Percentiles rank a stretch among this genome's conserved stretches.
phyloP scores from a whole-genome alignment of 2,888 invertebrate species.

The Congeria kusceri region DNA sequence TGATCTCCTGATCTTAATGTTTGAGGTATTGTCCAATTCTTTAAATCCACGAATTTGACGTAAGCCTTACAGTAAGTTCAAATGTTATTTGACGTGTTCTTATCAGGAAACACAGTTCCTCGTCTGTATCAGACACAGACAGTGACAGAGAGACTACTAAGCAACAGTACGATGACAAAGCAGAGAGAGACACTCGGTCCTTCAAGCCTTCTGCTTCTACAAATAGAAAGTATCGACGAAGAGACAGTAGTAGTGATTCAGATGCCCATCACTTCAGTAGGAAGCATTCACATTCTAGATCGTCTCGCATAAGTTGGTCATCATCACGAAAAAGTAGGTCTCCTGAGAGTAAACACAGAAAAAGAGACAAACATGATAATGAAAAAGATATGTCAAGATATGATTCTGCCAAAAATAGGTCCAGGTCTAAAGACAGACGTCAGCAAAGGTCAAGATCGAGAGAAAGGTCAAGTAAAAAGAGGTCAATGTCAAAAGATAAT shows the following conservation, averaged over 20 bases:
- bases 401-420: constrained; percentile 21
- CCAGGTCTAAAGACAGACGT: constrained; percentile 15
- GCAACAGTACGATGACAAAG: background rate
- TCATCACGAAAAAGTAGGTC: constrained; percentile 41
- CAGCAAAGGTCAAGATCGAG: constrained; percentile 43
- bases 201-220: background rate
- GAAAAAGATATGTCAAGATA: constrained; percentile 54
- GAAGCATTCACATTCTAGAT: background rate
- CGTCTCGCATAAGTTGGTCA: background rate
- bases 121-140: background rate
- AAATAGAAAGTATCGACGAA: background rate
- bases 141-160: background rate
- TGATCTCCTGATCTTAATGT: too few species aligned
- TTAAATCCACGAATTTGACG: too few species aligned
- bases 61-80: too few species aligned
- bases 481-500: constrained; percentile 41
- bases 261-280: background rate
- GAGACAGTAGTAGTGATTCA: background rate
- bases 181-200: background rate
- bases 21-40: too few species aligned
- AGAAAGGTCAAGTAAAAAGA: constrained; percentile 39
- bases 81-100: too few species aligned
- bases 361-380: constrained; percentile 17
- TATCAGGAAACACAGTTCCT: background rate
- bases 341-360: constrained; percentile 15